Conservation (phyloP, 2,797 vertebrate genomes). For the Gorsachius magnificus region DNA sequence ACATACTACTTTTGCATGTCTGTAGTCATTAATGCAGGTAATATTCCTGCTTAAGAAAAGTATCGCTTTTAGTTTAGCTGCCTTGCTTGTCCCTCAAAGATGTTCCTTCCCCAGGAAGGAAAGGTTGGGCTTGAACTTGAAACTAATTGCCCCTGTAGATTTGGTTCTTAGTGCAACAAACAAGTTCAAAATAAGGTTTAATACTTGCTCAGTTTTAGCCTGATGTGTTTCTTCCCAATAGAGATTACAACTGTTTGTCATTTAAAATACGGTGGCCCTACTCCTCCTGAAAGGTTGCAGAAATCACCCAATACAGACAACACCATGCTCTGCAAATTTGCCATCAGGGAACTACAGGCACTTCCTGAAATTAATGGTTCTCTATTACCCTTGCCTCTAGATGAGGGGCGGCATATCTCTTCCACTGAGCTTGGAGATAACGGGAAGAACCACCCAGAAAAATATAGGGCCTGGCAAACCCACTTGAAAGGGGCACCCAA, state of each 20-base stretch:
- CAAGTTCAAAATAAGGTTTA: background rate
- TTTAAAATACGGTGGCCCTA: background rate
- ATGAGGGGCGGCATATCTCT: background rate
- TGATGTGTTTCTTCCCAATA: background rate
- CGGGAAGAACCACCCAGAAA: background rate
- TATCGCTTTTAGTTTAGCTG: background rate
- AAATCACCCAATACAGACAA: background rate
- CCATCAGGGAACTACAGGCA: background rate
- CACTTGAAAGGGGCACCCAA: background rate
- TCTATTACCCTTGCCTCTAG: background rate
- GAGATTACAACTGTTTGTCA: background rate
- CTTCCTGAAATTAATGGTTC: background rate
- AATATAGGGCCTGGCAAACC: background rate
- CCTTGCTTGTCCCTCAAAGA: background rate
- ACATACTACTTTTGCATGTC: background rate
- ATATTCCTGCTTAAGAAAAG: background rate
- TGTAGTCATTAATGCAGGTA: background rate
- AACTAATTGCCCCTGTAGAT: background rate
- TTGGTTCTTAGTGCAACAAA: background rate
- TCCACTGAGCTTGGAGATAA: background rate
- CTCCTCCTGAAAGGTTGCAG: background rate
- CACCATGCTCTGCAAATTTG: background rate
- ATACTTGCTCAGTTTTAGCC: background rate
- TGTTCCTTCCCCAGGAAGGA: background rate
- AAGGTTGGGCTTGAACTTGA: background rate